Percentiles rank a stretch among this genome's conserved stretches.
Conservation (phyloP, 2,113 vertebrate species). For the Collichthys lucidus region DNA sequence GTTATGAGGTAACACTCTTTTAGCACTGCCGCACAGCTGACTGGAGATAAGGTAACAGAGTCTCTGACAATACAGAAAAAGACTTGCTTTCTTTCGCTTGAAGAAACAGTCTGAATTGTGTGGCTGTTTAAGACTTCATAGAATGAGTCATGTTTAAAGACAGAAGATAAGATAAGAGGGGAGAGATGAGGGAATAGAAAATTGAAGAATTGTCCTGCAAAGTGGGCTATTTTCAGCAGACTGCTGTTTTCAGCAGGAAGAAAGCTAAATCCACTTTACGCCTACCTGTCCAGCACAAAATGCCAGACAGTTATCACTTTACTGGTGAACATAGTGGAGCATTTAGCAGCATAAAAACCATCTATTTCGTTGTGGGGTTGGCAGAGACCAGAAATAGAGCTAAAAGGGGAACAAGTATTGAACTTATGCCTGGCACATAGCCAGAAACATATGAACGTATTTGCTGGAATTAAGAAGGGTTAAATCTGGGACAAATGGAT, state of each 20-base stretch:
- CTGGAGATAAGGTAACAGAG: constrained; percentile 15
- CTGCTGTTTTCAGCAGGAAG: neutral
- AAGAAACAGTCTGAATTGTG: neutral
- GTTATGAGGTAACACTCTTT: neutral
- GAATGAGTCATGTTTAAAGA: constrained; percentile 30
- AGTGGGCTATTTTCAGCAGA: neutral
- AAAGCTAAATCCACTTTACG: neutral
- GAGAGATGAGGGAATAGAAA: neutral
- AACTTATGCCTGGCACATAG: neutral
- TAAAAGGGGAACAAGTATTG: too few relatives aligned
- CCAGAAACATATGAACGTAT: neutral
- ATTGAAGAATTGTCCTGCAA: neutral
- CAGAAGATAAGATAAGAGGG: neutral
- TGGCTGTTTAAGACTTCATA: constrained; percentile 6
- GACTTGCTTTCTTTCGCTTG: neutral
- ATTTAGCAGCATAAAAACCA: too few relatives aligned
- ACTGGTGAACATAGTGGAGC: neutral
- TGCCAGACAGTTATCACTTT: neutral
- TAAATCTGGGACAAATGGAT: too few relatives aligned
- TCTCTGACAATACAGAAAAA: constrained; percentile 16
- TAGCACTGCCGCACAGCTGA: neutral
- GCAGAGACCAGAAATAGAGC: too few relatives aligned
- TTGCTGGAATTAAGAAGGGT: too few relatives aligned
- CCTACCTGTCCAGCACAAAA: neutral
- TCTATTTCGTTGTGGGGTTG: too few relatives aligned